Percentiles rank a stretch among this genome's conserved stretches.
Conservation (phyloP, 1,140 invertebrate species). For the Bombus confusus region DNA sequence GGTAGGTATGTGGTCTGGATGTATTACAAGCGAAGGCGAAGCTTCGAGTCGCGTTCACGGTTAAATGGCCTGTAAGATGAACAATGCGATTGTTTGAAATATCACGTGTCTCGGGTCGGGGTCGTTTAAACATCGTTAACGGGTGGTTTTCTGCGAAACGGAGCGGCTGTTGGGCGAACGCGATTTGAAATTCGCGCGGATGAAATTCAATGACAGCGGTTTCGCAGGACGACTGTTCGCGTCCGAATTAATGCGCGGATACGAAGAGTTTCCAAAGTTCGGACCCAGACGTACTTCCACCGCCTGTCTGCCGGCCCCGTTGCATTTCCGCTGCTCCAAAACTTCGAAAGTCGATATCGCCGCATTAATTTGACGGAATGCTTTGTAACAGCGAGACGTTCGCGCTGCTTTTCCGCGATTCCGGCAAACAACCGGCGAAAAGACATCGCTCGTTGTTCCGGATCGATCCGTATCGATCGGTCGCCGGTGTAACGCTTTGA, state of each 20-base stretch:
- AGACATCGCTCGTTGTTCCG: not conserved
- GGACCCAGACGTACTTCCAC: not conserved
- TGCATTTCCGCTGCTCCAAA: conserved; percentile 22
- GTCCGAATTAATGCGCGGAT: conserved; percentile 27
- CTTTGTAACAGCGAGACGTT: conserved; percentile 12
- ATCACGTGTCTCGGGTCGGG: not conserved
- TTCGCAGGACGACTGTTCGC: not conserved
- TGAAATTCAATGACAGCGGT: conserved; percentile 37
- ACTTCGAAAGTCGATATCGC: conserved; percentile 23
- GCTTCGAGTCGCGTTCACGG: not conserved
- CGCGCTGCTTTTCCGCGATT: not conserved
- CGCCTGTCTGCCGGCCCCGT: not conserved
- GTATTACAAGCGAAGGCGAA: not conserved
- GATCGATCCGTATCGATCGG: not conserved
- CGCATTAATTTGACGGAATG: conserved; percentile 26
- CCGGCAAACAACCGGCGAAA: not conserved
- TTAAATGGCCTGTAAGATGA: conserved; percentile 37
- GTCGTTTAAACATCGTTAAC: conserved; percentile 45
- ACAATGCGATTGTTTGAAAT: conserved; percentile 39
- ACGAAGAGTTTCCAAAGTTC: conserved; percentile 9
- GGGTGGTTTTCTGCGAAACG: not conserved
- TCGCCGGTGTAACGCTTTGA: not conserved
- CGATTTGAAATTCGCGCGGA: not conserved
- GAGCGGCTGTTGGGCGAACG: not conserved
- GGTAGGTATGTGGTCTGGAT: not conserved